A percentile compares a stretch with the other conserved stretches of the same genome.
Conservation (phyloP, 2,113 vertebrate genomes). For the Synodontis membranacea region DNA sequence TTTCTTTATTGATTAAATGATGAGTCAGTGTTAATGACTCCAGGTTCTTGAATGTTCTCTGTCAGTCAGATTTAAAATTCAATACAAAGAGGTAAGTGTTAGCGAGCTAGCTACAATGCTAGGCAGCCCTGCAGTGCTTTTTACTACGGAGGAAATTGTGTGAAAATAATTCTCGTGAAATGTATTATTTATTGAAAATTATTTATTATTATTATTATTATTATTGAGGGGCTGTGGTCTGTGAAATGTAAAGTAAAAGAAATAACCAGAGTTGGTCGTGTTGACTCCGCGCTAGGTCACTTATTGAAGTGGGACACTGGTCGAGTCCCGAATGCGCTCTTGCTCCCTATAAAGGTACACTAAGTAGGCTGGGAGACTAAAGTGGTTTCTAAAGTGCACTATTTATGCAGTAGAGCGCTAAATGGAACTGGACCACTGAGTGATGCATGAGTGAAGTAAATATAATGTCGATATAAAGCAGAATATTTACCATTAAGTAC, state of each 20-base stretch:
- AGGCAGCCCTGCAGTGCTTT: background rate
- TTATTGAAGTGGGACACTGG: background rate
- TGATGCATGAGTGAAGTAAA: background rate
- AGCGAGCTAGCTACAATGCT: background rate
- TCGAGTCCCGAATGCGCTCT: background rate
- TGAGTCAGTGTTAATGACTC: background rate
- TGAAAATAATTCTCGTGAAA: background rate
- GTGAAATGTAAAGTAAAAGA: background rate
- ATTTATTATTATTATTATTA: no score
- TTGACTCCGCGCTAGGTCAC: background rate
- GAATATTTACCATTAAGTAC: background rate
- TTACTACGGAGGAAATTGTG: background rate
- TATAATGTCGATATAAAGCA: background rate
- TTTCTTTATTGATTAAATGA: background rate
- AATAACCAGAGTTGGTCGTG: background rate
- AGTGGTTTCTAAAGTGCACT: no score
- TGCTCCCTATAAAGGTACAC: conserved; percentile 1
- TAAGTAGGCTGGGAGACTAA: background rate
- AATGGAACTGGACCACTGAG: background rate
- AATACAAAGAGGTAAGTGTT: conserved; percentile 13
- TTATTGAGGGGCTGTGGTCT: no score
- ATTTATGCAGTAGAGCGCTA: no score
- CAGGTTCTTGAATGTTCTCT: background rate
- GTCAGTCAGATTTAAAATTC: background rate
- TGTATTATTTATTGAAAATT: no score